phyloP scores from a whole-genome alignment of 2,113 vertebrate genomes.

The Micronisus gabar region DNA sequence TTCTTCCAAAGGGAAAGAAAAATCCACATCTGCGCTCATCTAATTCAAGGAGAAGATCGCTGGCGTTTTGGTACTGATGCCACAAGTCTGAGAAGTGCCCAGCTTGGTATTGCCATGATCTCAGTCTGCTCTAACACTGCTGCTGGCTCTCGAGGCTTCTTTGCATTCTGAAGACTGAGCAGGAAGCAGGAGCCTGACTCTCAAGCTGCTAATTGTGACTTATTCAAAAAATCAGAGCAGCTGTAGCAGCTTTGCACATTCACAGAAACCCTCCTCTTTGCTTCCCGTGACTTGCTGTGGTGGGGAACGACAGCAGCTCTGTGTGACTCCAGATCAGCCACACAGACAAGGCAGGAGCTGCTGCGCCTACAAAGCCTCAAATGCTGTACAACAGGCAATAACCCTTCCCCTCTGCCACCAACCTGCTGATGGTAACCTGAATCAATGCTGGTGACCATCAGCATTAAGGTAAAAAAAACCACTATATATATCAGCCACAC shows the following conservation, averaged over 20 bases:
- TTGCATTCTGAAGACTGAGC: background rate
- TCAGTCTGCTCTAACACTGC: background rate
- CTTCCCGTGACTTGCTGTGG: background rate
- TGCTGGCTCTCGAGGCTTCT: background rate
- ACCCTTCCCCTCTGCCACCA: background rate
- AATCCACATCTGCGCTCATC: background rate
- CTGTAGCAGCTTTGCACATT: constrained; percentile 1
- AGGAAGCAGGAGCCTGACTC: constrained; percentile 4
- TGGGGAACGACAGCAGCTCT: background rate
- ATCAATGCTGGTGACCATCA: background rate
- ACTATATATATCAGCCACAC: background rate
- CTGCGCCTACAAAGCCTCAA: background rate
- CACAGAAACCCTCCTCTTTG: background rate
- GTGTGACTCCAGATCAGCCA: background rate
- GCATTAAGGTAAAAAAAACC: background rate
- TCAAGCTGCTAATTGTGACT: constrained; percentile 5
- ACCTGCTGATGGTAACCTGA: background rate
- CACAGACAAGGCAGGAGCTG: background rate
- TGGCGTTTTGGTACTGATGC: background rate
- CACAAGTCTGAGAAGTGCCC: background rate
- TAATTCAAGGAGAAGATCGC: background rate
- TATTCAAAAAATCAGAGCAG: constrained; percentile 11
- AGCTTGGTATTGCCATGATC: background rate
- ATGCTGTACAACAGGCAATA: background rate
- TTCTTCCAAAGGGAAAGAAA: background rate